Evolutionary conservation across 2,888 invertebrate genomes (phyloP).

Genomic region (Schrankia costaestrigalis): DNA sequence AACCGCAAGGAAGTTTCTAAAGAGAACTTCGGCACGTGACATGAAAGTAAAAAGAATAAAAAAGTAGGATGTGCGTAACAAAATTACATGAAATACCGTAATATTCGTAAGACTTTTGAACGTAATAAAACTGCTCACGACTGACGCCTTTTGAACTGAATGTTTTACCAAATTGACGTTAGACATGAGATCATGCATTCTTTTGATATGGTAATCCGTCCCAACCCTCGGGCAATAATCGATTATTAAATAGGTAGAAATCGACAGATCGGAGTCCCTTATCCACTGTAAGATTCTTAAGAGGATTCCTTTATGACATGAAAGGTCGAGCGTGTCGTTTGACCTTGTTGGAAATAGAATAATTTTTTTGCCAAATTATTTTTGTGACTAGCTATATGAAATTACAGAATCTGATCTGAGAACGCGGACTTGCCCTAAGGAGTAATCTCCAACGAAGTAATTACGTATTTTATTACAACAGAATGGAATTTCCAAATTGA

Average conservation of each 20-base stretch:
- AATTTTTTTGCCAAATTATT: conserved; percentile 28
- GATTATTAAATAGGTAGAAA: conserved; percentile 75
- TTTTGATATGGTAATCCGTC: conserved; percentile 76
- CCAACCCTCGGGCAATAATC: conserved; percentile 64
- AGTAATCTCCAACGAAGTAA: conserved; percentile 7
- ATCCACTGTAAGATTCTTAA: conserved; percentile 54
- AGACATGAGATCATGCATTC: conserved; percentile 67
- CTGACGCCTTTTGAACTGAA: conserved; percentile 50
- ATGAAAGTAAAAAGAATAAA: conserved; percentile 14
- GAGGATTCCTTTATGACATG: conserved; percentile 56
- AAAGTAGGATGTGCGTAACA: conserved; percentile 15
- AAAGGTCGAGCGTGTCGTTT: conserved; percentile 48
- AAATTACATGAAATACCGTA: conserved; percentile 35
- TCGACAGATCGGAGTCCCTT: conserved; percentile 56
- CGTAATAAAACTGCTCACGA: conserved; percentile 47
- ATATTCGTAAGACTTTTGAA: conserved; percentile 42
- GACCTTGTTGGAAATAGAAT: conserved; percentile 32
- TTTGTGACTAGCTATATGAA: conserved; percentile 12
- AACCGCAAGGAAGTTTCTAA: conserved; percentile 15
- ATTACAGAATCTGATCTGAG: conserved; percentile 7
- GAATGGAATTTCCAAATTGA: conserved; percentile 5
- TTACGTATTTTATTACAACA: conserved; percentile 11
- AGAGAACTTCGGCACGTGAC: conserved; percentile 25
- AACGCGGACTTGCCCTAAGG: conserved; percentile 9
- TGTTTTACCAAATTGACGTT: conserved; percentile 68